These are phyloP conservation scores for Fulica atra DNA, from an alignment of 2,113 vertebrate species.

Conservation along the genomic window DNA sequence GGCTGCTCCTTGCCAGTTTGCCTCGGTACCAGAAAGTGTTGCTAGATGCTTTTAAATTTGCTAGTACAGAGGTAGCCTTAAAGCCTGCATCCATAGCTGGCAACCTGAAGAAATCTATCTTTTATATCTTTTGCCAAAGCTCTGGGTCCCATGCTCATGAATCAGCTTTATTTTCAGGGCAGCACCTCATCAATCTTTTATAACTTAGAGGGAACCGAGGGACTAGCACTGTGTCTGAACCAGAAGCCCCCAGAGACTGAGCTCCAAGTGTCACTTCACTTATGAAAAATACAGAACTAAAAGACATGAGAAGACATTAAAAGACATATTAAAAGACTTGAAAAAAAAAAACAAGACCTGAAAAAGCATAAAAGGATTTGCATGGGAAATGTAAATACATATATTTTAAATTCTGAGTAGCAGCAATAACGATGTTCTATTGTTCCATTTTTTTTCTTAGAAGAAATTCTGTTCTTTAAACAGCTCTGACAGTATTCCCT, in stretches of 20 bases:
- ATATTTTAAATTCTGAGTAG: background rate
- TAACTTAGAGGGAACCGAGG: background rate
- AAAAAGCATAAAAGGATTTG: background rate
- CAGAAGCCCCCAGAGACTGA: background rate
- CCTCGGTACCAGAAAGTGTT: background rate
- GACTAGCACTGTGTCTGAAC: background rate
- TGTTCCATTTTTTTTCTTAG: background rate
- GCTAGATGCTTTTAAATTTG: background rate
- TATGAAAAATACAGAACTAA: background rate
- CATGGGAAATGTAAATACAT: background rate
- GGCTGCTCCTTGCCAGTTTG: background rate
- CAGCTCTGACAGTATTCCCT: background rate
- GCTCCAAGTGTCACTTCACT: background rate
- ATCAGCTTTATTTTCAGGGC: background rate
- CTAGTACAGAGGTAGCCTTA: background rate
- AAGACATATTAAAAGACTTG: background rate
- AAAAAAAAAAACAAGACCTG: background rate
- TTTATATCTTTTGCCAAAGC: background rate
- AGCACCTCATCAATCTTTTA: background rate
- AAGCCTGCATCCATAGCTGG: background rate
- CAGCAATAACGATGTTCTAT: background rate
- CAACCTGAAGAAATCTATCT: background rate
- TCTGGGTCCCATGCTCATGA: background rate
- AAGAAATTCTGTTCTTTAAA: background rate
- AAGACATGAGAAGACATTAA: background rate